phyloP scores from a whole-genome alignment of 2,113 vertebrate species.

The Gallinago media region DNA sequence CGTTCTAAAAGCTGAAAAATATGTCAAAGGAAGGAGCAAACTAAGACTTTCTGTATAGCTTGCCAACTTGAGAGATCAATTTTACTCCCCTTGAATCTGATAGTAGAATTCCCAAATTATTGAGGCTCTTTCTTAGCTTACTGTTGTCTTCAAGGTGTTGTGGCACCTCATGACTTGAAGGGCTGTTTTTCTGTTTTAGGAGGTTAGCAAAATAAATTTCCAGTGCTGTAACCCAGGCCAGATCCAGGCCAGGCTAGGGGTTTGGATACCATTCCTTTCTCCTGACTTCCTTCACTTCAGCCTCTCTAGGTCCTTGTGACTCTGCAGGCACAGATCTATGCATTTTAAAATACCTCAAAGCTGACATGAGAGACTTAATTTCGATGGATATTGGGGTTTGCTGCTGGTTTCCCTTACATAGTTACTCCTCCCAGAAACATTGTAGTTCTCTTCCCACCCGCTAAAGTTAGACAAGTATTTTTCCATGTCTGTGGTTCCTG shows the following conservation, averaged over 20 bases:
- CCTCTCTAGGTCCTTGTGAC: not conserved
- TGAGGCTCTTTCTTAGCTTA: not conserved
- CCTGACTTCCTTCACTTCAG: not conserved
- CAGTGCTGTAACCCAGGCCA: not conserved
- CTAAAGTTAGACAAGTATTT: not conserved
- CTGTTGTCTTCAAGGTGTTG: not conserved
- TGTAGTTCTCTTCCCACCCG: not conserved
- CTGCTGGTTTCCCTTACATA: not conserved
- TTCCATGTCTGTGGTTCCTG: not conserved
- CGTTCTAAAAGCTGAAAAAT: slow-evolving; percentile 34
- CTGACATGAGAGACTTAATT: not conserved
- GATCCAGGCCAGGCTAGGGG: not conserved
- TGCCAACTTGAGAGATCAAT: not conserved
- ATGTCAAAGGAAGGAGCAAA: slow-evolving; percentile 7
- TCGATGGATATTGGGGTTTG: not conserved
- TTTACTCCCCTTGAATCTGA: not conserved
- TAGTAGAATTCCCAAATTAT: not conserved
- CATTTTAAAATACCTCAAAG: not conserved
- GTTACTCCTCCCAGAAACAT: not conserved
- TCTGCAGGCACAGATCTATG: not conserved
- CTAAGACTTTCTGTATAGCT: not conserved
- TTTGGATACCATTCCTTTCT: not conserved
- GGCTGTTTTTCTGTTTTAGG: not conserved
- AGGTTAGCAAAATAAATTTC: not conserved
- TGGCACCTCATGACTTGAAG: not conserved